These are phyloP conservation scores for Raja brachyura DNA, from an alignment of 2,113 vertebrate genomes.

Conservation along the genomic window DNA sequence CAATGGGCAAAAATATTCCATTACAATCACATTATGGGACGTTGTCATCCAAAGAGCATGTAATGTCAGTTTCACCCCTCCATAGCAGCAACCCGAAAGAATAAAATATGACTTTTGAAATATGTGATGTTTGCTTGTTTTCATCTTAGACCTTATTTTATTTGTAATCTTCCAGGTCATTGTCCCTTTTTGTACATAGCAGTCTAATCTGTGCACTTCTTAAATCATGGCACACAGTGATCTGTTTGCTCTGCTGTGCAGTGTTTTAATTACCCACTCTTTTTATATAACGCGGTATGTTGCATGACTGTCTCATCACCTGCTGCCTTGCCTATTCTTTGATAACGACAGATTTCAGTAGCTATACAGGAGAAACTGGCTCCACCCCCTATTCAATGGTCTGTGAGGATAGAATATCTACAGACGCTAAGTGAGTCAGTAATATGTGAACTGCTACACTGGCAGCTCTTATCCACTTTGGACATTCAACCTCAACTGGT, in stretches of 20 bases:
- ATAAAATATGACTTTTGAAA: slow-evolving; percentile 19
- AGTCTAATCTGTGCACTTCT: background rate
- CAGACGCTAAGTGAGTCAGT: slow-evolving; percentile 58
- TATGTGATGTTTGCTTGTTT: background rate
- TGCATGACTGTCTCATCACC: slow-evolving; percentile 46
- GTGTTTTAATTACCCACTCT: slow-evolving; percentile 26
- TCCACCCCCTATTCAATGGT: slow-evolving; percentile 69
- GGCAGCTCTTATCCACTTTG: slow-evolving; percentile 47
- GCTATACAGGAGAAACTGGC: slow-evolving; percentile 53
- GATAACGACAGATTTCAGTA: slow-evolving; percentile 54
- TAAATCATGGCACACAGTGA: background rate
- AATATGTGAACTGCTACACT: slow-evolving; percentile 50
- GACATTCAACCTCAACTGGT: slow-evolving; percentile 46
- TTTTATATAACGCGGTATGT: slow-evolving; percentile 38
- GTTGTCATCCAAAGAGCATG: background rate
- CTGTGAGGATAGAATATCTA: slow-evolving; percentile 65
- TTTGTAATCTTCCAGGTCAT: background rate
- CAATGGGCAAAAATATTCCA: background rate
- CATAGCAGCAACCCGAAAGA: background rate
- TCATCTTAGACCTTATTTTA: background rate
- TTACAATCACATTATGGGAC: background rate
- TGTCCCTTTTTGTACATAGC: background rate
- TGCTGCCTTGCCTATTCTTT: slow-evolving; percentile 62
- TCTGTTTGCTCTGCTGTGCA: background rate
- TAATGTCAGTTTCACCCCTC: background rate